phyloP scores from a whole-genome alignment of 2,888 invertebrate genomes.

The Cheilosia pagana region DNA sequence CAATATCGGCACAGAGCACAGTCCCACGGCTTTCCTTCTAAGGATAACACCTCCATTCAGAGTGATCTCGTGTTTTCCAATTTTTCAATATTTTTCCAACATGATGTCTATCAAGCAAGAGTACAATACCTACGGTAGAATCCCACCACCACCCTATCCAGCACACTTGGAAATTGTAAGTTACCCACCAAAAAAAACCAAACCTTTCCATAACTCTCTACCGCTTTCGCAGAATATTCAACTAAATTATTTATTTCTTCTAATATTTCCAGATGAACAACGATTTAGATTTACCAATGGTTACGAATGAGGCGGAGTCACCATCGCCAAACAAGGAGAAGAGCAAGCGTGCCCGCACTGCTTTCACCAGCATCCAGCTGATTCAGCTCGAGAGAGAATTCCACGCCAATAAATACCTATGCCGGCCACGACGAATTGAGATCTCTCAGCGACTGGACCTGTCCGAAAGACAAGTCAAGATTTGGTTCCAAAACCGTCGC shows the following conservation, averaged over 20 bases:
- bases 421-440: slow-evolving; percentile 95
- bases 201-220: too few species aligned
- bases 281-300: slow-evolving; percentile 30
- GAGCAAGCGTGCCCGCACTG: slow-evolving; percentile 93
- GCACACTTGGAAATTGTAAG: slow-evolving; percentile 67
- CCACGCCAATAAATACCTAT: slow-evolving; percentile 97
- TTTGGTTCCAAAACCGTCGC: slow-evolving; percentile 92
- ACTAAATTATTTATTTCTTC: slow-evolving; percentile 32
- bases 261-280: slow-evolving; percentile 58
- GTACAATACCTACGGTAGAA: slow-evolving; percentile 27
- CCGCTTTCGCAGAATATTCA: slow-evolving; percentile 4
- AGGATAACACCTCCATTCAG: slow-evolving; percentile 63
- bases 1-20: slow-evolving; percentile 42
- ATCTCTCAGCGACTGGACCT: slow-evolving; percentile 96
- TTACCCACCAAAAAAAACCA: background rate
- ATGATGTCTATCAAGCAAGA: slow-evolving; percentile 50
- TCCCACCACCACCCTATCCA: slow-evolving; percentile 55
- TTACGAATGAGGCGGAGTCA: slow-evolving; percentile 12
- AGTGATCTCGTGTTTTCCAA: too few species aligned
- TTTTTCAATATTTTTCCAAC: background rate
- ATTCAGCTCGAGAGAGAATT: slow-evolving; percentile 98
- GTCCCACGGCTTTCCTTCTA: slow-evolving; percentile 47
- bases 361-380: slow-evolving; percentile 97
- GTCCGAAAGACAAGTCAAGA: slow-evolving; percentile 93
- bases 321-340: slow-evolving; percentile 61